Base-by-base conservation (phyloP, 2,113 vertebrate genomes). In the Mugil cephalus region DNA sequence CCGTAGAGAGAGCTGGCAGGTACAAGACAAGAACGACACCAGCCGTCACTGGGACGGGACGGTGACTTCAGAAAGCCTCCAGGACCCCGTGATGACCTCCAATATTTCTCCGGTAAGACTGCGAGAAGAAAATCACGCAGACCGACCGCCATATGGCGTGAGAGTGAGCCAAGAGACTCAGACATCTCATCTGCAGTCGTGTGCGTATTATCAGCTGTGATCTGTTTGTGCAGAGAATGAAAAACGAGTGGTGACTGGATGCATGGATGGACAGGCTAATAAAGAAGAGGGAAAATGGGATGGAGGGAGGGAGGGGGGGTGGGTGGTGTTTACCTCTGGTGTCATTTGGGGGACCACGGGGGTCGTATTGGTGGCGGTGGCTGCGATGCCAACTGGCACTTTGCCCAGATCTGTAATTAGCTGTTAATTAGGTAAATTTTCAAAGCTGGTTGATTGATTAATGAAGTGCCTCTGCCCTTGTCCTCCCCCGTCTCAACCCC, bases 391-490 rank as follows among this genome's bases (percentile, higher is more conserved):
- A 84, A 74, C 88, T 91, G 91, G 91, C 89, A 21, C 14, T 0
- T 51, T 79, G 91, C 91, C 91, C 82, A 53, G 87, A 63, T 79
- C 82, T 77, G 84, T 88, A 92, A 93, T 93, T 90, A 90, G 74
- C 71, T 13, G 46, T 89, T 93, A 93, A 93, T 93, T 92, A 90
- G 86, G 79, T 84, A 86, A 52, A 90, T 93, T 89, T 93, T 88
- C 90, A 82, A 85, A 89, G 88, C 81, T 87, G 79, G 87, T 90
- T 91, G 92, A 92, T 93, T 92, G 92, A 93, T 93, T 92, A 93
- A 93, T 93, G 89, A 89, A 92, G 88, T 91, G 85, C 70, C 75
- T 87, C 79, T 89, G 87, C 88, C 88, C 86, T 87, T 89, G 83
- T 83, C 80, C 65, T 72, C 77, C 80, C 61, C 30, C 18, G 1